Percentiles rank a stretch among this genome's conserved stretches.
phyloP scores from a whole-genome alignment of 2,113 vertebrate species.

The Zosterops borbonicus region DNA sequence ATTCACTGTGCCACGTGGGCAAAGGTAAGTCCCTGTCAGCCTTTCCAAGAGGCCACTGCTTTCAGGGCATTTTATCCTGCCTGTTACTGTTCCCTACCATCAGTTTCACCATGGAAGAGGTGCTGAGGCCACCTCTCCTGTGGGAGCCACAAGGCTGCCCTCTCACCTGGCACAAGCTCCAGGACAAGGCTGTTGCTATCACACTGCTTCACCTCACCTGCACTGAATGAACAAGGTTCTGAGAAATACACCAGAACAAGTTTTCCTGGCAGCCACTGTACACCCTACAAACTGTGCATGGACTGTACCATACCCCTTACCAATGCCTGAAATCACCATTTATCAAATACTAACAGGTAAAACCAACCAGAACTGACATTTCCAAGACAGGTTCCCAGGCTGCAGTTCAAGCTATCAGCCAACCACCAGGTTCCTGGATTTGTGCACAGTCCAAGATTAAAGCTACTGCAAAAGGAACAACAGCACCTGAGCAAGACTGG shows the following conservation, averaged over 20 bases:
- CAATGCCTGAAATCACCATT: not conserved
- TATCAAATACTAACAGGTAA: not conserved
- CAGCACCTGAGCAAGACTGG: not conserved
- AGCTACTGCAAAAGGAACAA: not conserved
- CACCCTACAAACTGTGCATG: not conserved
- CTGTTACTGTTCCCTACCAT: not conserved
- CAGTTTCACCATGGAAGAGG: fast-evolving
- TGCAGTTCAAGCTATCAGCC: not conserved
- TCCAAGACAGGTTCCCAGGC: not conserved
- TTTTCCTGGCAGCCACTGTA: not conserved
- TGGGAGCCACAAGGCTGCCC: not conserved
- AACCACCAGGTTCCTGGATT: not conserved
- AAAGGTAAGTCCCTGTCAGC: not conserved
- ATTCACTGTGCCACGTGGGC: not conserved
- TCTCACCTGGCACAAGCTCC: not conserved
- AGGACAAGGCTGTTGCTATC: not conserved
- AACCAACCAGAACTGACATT: not conserved
- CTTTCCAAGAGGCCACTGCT: not conserved
- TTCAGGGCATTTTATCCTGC: not conserved
- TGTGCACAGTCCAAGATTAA: not conserved
- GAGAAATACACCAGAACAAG: fast-evolving
- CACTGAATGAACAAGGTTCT: not conserved
- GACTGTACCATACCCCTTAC: not conserved
- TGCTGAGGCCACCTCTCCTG: not conserved
- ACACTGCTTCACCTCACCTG: not conserved